Base-by-base conservation (phyloP, 2,113 vertebrate species). In the Burhinus oedicnemus region DNA sequence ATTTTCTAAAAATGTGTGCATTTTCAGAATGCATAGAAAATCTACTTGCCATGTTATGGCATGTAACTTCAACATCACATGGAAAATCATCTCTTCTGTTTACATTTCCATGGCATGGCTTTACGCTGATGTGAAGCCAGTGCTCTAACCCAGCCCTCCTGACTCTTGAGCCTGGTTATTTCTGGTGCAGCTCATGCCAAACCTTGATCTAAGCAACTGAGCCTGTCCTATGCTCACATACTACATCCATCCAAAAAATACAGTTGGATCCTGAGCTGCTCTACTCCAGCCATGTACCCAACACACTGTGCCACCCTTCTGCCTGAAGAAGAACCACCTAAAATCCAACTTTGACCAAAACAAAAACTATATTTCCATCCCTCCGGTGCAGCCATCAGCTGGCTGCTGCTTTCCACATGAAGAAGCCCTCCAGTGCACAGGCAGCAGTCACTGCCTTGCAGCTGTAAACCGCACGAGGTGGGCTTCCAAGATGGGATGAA, bases 391-490 rank as follows among this genome's bases (percentile, higher is more conserved):
- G 32, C n/a, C 21, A 55, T 25, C 15, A 87, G 5, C 60, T 86
- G 58, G 15, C 22, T 84, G 45, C 13, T 86, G 15, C 40, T 77
- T 85, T 70, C 54, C 44, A 36, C 65, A 27, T 0, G 3, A 54
- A 85, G 27, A 74, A 54, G 19, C 13, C 26, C 12, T 57, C 17
- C 15, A 23, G 15, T 70, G 5, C 25, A 17, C 23, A 16, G 19
- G 25, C 17, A 57, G 27, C 47, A 40, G 22, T 51, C 30, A 10
- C 58, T 55, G 47, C 34, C 40, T 81, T 61, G 36, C 30, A 77
- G 36, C 11, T 26, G 13, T 2, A 85, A 15, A 6, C 52, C 32
- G 13, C 26, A 60, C 0, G 0, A 79, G 38, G 27, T 51, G n/a
- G 12, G 23, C 9, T 52, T 68, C 49, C 0, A 1, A 79, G 62